Evolutionary conservation across 2,797 vertebrate species (phyloP).

Genomic region (Mareca penelope): DNA sequence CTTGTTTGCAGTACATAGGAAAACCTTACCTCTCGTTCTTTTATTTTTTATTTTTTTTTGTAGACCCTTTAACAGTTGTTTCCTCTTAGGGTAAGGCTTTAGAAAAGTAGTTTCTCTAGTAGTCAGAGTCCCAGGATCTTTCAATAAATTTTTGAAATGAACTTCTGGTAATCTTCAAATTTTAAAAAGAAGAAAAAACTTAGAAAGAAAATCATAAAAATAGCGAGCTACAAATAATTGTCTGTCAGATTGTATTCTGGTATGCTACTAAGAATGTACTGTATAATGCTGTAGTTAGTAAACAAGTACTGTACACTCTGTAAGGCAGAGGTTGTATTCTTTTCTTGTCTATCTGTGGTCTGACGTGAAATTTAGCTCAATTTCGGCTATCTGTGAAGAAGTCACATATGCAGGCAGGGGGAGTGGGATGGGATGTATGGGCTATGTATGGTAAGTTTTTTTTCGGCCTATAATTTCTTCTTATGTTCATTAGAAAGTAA

Average conservation of each 20-base stretch:
- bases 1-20: not conserved
- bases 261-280: not conserved
- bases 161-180: not conserved
- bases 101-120: not conserved
- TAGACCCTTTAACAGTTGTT: not conserved
- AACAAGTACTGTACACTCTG: not conserved
- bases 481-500: not conserved
- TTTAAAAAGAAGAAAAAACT: not conserved
- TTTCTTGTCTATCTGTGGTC: not conserved
- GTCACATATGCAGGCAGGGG: accelerated
- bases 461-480: not conserved
- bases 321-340: not conserved
- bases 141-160: not conserved
- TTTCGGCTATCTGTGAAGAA: not conserved
- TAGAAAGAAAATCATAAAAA: not conserved
- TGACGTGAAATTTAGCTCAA: not conserved
- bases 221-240: not conserved
- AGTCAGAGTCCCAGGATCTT: not conserved
- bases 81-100: not conserved
- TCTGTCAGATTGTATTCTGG: not conserved
- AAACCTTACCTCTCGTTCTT: not conserved
- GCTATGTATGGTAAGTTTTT: not conserved
- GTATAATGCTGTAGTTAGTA: not conserved
- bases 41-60: not conserved
- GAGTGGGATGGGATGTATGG: not conserved